phyloP scores from a whole-genome alignment of 2,797 vertebrate species.

The Typhlichthys eigenmanni region DNA sequence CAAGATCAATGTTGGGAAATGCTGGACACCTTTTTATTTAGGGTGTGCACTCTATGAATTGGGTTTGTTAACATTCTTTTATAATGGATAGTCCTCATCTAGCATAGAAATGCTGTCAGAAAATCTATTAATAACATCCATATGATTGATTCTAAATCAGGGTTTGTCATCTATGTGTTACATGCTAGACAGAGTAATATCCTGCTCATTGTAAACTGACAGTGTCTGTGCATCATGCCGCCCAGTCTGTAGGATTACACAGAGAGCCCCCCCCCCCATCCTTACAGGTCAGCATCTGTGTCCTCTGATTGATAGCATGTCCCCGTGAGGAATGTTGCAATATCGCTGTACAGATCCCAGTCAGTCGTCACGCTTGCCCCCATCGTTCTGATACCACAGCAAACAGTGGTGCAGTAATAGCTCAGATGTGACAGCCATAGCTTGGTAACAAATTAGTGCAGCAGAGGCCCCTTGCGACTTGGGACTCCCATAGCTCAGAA shows the following conservation, averaged over 20 bases:
- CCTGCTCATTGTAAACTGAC: neutral
- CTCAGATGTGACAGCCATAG: constrained; percentile 70
- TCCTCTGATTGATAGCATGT: constrained; percentile 58
- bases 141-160: too few relatives aligned
- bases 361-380: constrained; percentile 46
- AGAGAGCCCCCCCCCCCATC: neutral
- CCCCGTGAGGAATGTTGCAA: constrained; percentile 34
- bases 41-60: neutral
- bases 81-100: too few relatives aligned
- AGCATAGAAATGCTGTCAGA: too few relatives aligned
- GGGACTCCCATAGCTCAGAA: constrained; percentile 49
- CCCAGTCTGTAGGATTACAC: constrained; percentile 25
- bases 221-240: constrained; percentile 12
- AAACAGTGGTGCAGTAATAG: constrained; percentile 74
- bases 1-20: constrained; percentile 19
- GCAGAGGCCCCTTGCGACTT: constrained; percentile 35
- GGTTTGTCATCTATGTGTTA: too few relatives aligned
- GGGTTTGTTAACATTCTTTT: neutral
- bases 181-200: neutral
- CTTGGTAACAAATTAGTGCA: constrained; percentile 77
- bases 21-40: constrained; percentile 13
- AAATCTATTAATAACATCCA: too few relatives aligned
- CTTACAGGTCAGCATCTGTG: constrained; percentile 30
- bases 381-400: constrained; percentile 71
- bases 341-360: constrained; percentile 47